phyloP scores from a whole-genome alignment of 2,113 vertebrate species.

The Solea senegalensis region DNA sequence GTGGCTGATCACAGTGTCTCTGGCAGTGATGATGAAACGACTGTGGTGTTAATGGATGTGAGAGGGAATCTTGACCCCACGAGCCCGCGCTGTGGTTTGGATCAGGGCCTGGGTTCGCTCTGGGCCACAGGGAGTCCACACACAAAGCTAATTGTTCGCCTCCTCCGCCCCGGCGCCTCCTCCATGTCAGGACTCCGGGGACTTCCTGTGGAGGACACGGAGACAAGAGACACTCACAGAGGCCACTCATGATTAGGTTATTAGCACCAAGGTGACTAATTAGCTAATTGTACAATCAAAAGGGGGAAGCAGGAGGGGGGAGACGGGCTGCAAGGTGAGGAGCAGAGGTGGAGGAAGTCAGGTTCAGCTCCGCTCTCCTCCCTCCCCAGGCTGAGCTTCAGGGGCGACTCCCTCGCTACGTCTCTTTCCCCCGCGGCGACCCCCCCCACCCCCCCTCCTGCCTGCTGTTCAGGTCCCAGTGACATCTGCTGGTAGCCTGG shows the following conservation, averaged over 20 bases:
- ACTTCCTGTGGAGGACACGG: constrained; percentile 64
- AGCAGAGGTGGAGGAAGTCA: constrained; percentile 57
- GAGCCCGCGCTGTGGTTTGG: constrained; percentile 57
- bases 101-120: constrained; percentile 47
- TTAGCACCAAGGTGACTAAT: constrained; percentile 82
- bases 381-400: constrained; percentile 62
- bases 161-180: constrained; percentile 40
- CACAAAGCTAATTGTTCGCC: constrained; percentile 66
- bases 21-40: constrained; percentile 65
- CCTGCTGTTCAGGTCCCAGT: constrained; percentile 84
- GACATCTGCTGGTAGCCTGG: constrained; percentile 94
- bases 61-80: constrained; percentile 64
- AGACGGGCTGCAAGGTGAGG: constrained; percentile 57
- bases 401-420: constrained; percentile 56
- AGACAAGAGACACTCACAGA: constrained; percentile 68
- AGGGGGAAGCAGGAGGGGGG: constrained; percentile 53
- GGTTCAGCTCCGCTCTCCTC: constrained; percentile 66
- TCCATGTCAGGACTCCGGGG: constrained; percentile 55
- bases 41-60: constrained; percentile 72
- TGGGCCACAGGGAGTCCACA: constrained; percentile 53
- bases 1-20: constrained; percentile 60
- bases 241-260: constrained; percentile 78
- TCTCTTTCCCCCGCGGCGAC: constrained; percentile 66
- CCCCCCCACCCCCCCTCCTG: constrained; percentile 70
- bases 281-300: constrained; percentile 83